Percentiles rank a stretch among this genome's conserved stretches.
These are phyloP conservation scores for Aphelenchoides besseyi DNA, from an alignment of 1,140 invertebrate species.

Conservation along the genomic window DNA sequence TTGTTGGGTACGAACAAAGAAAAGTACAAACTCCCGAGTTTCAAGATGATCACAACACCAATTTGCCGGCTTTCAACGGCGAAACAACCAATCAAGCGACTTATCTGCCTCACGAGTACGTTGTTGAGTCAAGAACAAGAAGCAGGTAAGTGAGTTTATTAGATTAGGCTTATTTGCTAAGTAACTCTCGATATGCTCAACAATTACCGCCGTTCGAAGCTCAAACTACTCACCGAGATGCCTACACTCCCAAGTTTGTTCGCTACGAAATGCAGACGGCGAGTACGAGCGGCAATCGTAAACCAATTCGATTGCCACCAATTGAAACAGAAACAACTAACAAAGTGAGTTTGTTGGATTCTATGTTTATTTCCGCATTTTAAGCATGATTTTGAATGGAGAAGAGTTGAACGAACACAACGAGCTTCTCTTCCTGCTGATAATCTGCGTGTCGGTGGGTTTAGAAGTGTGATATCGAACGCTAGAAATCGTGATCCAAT, in stretches of 20 bases:
- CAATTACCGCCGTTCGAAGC: neutral
- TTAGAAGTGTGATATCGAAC: neutral
- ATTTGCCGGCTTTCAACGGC: neutral
- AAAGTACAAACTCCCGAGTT: neutral
- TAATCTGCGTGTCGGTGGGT: neutral
- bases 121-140: no score
- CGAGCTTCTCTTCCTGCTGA: neutral
- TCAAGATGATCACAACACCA: neutral
- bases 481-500: neutral
- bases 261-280: neutral
- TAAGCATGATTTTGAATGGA: neutral
- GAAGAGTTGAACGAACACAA: neutral
- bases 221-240: conserved; percentile 6
- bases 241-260: neutral
- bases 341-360: neutral
- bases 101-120: neutral
- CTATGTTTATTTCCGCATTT: neutral
- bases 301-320: neutral
- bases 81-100: neutral
- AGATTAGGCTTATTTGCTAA: neutral
- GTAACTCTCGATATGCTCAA: neutral
- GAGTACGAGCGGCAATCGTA: neutral
- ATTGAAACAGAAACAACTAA: neutral
- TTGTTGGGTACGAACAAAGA: neutral
- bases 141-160: neutral